These are phyloP conservation scores for Propsilocerus akamusi DNA, from an alignment of 1,140 invertebrate genomes.

Conservation along the genomic window DNA sequence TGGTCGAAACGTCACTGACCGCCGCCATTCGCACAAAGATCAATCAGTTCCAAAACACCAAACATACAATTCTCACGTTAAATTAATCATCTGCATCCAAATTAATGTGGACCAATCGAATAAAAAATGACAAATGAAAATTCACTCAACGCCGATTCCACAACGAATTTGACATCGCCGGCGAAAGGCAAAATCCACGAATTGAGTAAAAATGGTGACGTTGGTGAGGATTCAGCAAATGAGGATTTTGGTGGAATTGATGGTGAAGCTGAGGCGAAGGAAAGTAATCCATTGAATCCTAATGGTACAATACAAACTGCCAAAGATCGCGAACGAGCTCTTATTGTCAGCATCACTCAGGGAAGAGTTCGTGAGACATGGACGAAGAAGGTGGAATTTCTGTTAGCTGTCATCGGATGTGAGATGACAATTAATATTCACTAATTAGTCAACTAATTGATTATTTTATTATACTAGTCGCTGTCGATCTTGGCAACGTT, in stretches of 20 bases:
- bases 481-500: conserved; percentile 67
- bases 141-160: background rate
- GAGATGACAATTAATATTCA: too few relatives aligned
- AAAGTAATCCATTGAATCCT: conserved; percentile 5
- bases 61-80: background rate
- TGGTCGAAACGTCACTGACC: too few relatives aligned
- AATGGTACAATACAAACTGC: background rate
- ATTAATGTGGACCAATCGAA: background rate
- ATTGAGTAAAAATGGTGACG: background rate
- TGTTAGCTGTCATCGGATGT: conserved; percentile 71
- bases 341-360: conserved; percentile 40
- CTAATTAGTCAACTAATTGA: too few relatives aligned
- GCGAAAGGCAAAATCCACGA: background rate
- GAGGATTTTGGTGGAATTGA: conserved; percentile 1
- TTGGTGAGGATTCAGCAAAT: background rate
- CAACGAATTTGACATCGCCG: background rate
- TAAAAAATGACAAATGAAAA: conserved; percentile 2
- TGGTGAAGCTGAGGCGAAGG: background rate
- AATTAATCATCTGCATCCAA: background rate
- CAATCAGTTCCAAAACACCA: background rate
- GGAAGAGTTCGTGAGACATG: conserved; percentile 45
- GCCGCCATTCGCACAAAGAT: too few relatives aligned
- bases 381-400: conserved; percentile 76
- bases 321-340: conserved; percentile 20
- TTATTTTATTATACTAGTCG: too few relatives aligned